These are phyloP conservation scores for Odontomyia ornata DNA, from an alignment of 2,888 invertebrate genomes.

Conservation along the genomic window DNA sequence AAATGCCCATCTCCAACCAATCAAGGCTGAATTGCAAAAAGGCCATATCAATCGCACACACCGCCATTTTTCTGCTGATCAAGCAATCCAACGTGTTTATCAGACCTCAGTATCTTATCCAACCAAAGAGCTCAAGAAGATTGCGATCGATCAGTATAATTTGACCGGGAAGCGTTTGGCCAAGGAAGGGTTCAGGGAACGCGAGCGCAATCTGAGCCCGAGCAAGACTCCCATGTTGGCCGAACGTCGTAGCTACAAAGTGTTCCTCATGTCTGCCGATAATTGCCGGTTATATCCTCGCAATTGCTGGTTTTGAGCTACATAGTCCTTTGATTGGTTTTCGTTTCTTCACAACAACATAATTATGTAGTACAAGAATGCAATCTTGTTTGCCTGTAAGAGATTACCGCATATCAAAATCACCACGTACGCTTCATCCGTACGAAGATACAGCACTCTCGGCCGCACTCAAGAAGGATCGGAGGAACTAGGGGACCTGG, in stretches of 20 bases:
- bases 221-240: constrained; percentile 27
- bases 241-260: constrained; percentile 18
- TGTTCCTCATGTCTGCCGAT: constrained; percentile 21
- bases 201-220: background rate
- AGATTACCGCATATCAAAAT: constrained; percentile 39
- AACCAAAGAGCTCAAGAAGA: constrained; percentile 1
- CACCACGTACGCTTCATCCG: background rate
- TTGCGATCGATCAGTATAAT: constrained; percentile 29
- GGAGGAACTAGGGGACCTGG: constrained; percentile 3
- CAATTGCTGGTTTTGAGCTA: constrained; percentile 41
- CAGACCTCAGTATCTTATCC: constrained; percentile 15
- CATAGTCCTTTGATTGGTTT: constrained; percentile 44
- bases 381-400: constrained; percentile 43
- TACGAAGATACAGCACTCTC: background rate
- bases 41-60: background rate
- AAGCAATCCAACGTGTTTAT: constrained; percentile 32
- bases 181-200: constrained; percentile 1
- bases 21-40: background rate
- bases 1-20: background rate
- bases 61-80: constrained; percentile 30
- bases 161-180: background rate
- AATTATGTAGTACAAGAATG: constrained; percentile 42
- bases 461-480: background rate
- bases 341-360: constrained; percentile 43
- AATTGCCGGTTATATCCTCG: constrained; percentile 39